Percentiles rank a stretch among this genome's conserved stretches.
phyloP scores from a whole-genome alignment of 2,797 vertebrate genomes.

The Delichon dasypus region DNA sequence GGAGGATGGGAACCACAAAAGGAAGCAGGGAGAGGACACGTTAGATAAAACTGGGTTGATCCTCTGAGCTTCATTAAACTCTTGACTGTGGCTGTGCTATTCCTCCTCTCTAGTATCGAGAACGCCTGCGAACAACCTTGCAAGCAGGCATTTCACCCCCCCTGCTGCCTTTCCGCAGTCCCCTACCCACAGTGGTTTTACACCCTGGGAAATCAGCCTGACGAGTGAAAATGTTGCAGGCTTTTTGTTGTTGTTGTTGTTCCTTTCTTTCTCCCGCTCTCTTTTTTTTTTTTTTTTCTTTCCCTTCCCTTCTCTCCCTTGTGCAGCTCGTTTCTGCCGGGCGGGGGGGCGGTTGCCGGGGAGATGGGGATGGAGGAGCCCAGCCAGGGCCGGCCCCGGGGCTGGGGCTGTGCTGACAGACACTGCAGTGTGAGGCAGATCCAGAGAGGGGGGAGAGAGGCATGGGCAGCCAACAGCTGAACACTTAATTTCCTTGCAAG shows the following conservation, averaged over 20 bases:
- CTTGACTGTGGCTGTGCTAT: background rate
- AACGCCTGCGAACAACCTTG: background rate
- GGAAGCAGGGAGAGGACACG: fast-evolving
- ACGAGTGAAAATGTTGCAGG: background rate
- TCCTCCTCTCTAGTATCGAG: background rate
- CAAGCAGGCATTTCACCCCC: background rate
- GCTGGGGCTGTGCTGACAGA: background rate
- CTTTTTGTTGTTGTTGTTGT: background rate
- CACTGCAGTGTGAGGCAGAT: background rate
- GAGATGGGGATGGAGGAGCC: conserved; percentile 58
- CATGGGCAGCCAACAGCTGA: background rate
- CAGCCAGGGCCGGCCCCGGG: background rate
- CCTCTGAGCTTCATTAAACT: background rate
- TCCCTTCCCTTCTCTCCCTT: background rate
- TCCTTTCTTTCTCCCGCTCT: background rate
- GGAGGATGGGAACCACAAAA: background rate
- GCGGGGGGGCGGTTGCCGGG: conserved; percentile 62
- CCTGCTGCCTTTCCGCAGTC: background rate
- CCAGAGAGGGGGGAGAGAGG: background rate
- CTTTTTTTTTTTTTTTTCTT: background rate
- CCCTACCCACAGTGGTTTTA: background rate
- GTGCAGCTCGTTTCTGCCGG: conserved; percentile 48
- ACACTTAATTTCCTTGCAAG: background rate
- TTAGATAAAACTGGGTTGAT: background rate
- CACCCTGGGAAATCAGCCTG: conserved; percentile 1